phyloP scores from a whole-genome alignment of 2,797 vertebrate genomes.

The Enteromius treurensis region DNA sequence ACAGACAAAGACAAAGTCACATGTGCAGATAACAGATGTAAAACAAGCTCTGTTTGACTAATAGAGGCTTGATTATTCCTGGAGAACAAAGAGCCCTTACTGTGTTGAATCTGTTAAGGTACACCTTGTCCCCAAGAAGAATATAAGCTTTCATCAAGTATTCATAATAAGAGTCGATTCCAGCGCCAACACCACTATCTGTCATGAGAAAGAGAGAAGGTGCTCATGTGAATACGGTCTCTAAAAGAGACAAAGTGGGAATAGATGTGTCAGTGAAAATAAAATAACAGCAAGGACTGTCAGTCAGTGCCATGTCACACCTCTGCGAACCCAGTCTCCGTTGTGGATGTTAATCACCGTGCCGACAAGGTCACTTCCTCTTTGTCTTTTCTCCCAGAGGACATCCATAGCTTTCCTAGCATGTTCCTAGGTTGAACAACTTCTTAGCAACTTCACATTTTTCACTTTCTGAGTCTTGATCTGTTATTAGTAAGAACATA shows the following conservation, averaged over 20 bases:
- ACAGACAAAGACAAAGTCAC: constrained; percentile 44
- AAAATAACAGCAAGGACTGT: not conserved
- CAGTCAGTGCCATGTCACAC: constrained; percentile 65
- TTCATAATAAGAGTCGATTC: constrained; percentile 86
- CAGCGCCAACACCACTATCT: constrained; percentile 86
- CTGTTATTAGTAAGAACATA: not conserved
- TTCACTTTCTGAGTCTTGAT: not conserved
- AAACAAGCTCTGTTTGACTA: constrained; percentile 13
- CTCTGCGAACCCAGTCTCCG: constrained; percentile 84
- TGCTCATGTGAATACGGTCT: not conserved
- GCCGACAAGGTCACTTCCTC: constrained; percentile 83
- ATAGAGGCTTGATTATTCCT: constrained; percentile 15
- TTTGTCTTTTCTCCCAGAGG: constrained; percentile 84
- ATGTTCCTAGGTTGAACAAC: constrained; percentile 69
- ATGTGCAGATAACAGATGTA: not conserved
- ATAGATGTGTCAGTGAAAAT: not conserved
- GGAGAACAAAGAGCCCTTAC: constrained; percentile 66
- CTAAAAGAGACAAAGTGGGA: not conserved
- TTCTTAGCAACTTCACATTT: not conserved
- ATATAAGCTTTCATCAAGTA: constrained; percentile 88
- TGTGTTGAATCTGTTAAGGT: constrained; percentile 82
- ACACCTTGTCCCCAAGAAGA: constrained; percentile 81
- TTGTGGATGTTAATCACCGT: constrained; percentile 87
- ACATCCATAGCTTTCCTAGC: constrained; percentile 83
- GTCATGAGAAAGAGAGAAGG: constrained; percentile 41